phyloP scores from a whole-genome alignment of 1,140 invertebrate species.

The Drosophila sproati region DNA sequence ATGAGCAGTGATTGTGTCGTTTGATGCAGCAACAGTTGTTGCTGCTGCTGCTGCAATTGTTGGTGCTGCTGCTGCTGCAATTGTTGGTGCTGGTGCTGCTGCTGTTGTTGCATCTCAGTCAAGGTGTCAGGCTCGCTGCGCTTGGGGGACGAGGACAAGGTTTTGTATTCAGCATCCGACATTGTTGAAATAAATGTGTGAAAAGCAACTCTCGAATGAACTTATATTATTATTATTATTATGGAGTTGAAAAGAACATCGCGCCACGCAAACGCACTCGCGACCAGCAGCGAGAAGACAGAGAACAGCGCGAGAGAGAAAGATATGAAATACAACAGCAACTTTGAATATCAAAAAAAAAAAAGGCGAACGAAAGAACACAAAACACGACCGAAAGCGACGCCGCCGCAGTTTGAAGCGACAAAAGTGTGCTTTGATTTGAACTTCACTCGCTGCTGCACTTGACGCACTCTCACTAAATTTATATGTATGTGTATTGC shows the following conservation, averaged over 20 bases:
- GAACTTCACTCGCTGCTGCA: constrained; percentile 39
- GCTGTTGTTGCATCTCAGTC: constrained; percentile 27
- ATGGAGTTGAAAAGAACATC: constrained; percentile 27
- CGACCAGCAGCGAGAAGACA: constrained; percentile 8
- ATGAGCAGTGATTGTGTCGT: constrained; percentile 80
- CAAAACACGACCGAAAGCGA: constrained; percentile 44
- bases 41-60: constrained; percentile 42
- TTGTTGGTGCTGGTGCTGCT: constrained; percentile 6
- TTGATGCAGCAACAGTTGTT: constrained; percentile 72
- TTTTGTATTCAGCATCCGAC: constrained; percentile 63
- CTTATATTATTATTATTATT: not conserved
- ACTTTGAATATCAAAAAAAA: constrained; percentile 49
- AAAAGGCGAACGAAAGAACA: constrained; percentile 44
- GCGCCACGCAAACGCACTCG: constrained; percentile 53
- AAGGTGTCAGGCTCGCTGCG: constrained; percentile 40
- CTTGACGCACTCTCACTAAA: constrained; percentile 7
- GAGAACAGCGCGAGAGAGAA: not conserved
- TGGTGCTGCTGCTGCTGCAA: constrained; percentile 26
- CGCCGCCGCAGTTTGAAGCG: constrained; percentile 43
- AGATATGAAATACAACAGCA: constrained; percentile 21
- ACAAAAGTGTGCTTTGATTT: constrained; percentile 47
- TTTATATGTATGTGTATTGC: not conserved
- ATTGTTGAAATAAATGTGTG: constrained; percentile 35
- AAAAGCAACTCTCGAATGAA: constrained; percentile 24
- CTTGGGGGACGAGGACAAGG: constrained; percentile 48